Base-by-base conservation (phyloP, 2,888 invertebrate species). In the Sarcophaga rosellei region DNA sequence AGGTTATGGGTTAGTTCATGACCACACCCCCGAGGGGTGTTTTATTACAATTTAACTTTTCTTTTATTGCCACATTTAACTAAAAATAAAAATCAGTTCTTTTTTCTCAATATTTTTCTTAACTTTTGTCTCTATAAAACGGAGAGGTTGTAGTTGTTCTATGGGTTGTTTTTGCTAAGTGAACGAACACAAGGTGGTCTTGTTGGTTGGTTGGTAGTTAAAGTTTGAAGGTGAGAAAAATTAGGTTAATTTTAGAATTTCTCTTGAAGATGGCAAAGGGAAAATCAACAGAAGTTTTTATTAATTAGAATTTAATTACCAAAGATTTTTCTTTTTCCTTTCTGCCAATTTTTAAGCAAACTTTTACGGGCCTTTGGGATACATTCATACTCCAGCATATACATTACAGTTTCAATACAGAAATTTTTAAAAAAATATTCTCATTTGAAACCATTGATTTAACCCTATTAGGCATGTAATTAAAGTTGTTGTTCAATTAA, bases 11-110 rank as follows among this genome's bases (percentile, higher is more conserved):
- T 44, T 72, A 74, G 59, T 65, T 57, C 35, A 73, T 81, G 85
- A 53, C 53, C 25, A n/a, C 15, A 69, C 75, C 69, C 63, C 65
- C 81, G 79, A 45, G 12, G 72, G 63, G 75, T 76, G 82, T 81
- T 84, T 85, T 82, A 85, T 87, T 75, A 81, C 81, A 75, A 77
- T 85, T 88, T 82, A 84, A 82, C 78, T 74, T 84, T 88, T 80
- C 72, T 87, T 84, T 85, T 83, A 82, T 84, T 82, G 73, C 82
- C 79, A 25, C 69, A 70, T 20, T 78, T 81, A 62, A 35, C 35
- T 35, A 35, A 35, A 35, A 35, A 35, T 35, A 35, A 35, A 35
- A 35, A 35, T 47, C 15, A 4, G 11, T 63, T 5, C 2, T 72
- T 78, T 20, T 62, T 73, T 59, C 0, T 76, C 66, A 47, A 57